phyloP scores from a whole-genome alignment of 2,797 vertebrate genomes.

The Octomys mimax region DNA sequence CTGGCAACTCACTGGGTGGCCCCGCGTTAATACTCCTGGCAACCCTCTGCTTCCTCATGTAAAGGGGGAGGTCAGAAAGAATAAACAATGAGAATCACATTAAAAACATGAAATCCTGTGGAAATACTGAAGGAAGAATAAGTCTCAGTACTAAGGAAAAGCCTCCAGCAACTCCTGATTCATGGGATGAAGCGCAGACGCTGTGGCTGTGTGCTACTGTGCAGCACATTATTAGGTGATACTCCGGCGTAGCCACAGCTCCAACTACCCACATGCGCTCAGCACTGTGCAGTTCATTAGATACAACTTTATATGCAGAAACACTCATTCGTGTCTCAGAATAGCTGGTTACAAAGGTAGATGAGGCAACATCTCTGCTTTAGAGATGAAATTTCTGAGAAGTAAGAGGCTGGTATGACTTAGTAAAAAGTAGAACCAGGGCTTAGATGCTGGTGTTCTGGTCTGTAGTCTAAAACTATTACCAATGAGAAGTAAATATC shows the following conservation, averaged over 20 bases:
- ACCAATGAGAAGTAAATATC: background rate
- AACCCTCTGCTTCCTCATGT: constrained; percentile 71
- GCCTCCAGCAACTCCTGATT: background rate
- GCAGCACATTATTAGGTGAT: background rate
- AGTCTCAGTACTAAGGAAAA: constrained; percentile 53
- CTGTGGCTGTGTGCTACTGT: background rate
- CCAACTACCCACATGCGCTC: background rate
- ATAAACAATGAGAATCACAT: constrained; percentile 63
- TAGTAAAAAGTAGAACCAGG: background rate
- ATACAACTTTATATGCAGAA: background rate
- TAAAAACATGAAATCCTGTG: constrained; percentile 58
- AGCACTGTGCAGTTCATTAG: background rate
- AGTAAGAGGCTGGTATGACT: background rate
- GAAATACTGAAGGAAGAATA: constrained; percentile 48
- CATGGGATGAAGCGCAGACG: background rate
- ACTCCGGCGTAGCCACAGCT: background rate
- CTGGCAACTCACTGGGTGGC: constrained; percentile 77
- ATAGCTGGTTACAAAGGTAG: background rate
- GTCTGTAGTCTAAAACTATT: background rate
- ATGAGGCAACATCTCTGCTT: background rate
- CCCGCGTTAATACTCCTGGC: constrained; percentile 61
- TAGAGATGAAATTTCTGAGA: background rate
- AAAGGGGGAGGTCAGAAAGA: constrained; percentile 54
- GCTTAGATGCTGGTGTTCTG: background rate
- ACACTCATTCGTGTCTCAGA: constrained; percentile 38